Evolutionary conservation across 2,113 vertebrate genomes (phyloP).

Genomic region (Paradisaea rubra): DNA sequence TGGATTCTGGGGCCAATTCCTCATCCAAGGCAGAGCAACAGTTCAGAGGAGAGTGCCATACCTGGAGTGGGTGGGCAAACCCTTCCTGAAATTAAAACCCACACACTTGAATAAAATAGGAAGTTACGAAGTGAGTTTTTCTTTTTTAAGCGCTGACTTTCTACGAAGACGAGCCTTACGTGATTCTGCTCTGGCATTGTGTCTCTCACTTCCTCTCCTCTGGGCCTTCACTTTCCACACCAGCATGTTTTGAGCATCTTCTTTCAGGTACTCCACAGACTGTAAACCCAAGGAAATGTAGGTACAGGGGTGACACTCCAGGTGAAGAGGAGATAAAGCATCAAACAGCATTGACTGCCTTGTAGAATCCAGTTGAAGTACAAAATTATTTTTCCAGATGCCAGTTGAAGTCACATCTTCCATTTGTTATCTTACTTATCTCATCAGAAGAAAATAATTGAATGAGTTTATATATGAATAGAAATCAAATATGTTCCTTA

Average conservation of each 20-base stretch:
- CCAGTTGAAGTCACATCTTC: neutral
- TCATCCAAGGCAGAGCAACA: accelerated
- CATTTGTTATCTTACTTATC: neutral
- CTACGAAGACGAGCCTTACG: neutral
- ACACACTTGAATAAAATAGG: neutral
- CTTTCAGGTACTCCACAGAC: neutral
- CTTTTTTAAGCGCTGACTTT: neutral
- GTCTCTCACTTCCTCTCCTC: neutral
- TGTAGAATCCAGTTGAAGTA: neutral
- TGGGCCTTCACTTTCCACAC: neutral
- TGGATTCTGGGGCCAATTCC: neutral
- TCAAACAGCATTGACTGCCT: neutral
- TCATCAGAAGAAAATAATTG: neutral
- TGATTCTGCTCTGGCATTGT: neutral
- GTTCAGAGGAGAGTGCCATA: neutral
- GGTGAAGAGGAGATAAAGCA: neutral
- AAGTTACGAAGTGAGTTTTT: neutral
- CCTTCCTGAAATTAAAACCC: neutral
- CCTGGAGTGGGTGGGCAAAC: neutral
- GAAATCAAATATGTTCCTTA: neutral
- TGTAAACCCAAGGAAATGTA: neutral
- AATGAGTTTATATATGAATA: neutral
- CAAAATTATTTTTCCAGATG: neutral
- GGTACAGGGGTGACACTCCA: accelerated
- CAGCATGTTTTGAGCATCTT: neutral